These are phyloP conservation scores for Syngnathus typhle DNA, from an alignment of 2,113 vertebrate genomes.

Conservation along the genomic window DNA sequence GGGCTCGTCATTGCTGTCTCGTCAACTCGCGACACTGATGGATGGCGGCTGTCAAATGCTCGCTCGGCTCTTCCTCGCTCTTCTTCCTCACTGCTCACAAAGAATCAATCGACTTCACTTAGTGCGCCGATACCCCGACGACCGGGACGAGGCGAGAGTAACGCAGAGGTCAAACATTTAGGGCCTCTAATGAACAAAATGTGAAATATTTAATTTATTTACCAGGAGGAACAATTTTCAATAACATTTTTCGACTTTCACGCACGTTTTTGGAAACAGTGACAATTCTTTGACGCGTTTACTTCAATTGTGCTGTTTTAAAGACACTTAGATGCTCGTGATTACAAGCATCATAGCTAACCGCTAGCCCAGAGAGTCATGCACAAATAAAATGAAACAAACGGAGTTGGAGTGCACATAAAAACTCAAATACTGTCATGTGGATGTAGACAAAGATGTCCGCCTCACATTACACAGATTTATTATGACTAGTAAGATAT, in stretches of 20 bases:
- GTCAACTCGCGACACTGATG: slow-evolving; percentile 26
- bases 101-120: slow-evolving; percentile 47
- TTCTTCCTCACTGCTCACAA: slow-evolving; percentile 36
- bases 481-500: slow-evolving; percentile 3
- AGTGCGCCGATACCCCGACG: slow-evolving; percentile 37
- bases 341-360: not conserved
- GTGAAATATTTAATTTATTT: not conserved
- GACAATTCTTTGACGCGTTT: not conserved
- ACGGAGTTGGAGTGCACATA: not conserved
- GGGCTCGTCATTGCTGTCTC: slow-evolving; percentile 5
- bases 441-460: slow-evolving; percentile 6
- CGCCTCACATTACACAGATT: not conserved
- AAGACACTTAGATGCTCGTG: not conserved
- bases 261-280: not conserved
- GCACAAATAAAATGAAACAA: not conserved
- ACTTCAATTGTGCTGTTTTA: not conserved
- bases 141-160: slow-evolving; percentile 13
- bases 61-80: slow-evolving; percentile 24
- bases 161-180: not conserved
- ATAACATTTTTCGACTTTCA: no score
- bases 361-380: not conserved
- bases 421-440: not conserved
- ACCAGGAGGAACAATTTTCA: not conserved
- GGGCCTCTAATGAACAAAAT: slow-evolving; percentile 13
- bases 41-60: slow-evolving; percentile 44